Evolutionary conservation across 1,140 invertebrate species (phyloP).

Genomic region (Conus betulinus): DNA sequence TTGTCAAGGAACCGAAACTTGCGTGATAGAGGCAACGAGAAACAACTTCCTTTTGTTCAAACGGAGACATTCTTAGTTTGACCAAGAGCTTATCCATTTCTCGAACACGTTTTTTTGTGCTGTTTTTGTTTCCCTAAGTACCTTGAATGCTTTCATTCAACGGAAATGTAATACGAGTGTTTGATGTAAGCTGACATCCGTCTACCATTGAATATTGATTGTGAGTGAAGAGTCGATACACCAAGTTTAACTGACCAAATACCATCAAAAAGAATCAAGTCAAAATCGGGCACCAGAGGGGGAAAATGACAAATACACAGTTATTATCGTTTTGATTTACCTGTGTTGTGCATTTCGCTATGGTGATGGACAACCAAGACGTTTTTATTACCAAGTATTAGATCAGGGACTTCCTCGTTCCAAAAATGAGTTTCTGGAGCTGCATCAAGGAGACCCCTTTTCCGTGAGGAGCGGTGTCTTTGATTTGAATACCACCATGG

Average conservation of each 20-base stretch:
- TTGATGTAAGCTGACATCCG: no score
- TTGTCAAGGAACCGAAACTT: neutral
- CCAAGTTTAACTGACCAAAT: neutral
- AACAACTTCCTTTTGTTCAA: neutral
- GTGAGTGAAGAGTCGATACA: neutral
- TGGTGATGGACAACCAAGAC: neutral
- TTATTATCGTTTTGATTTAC: neutral
- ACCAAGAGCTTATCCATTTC: neutral
- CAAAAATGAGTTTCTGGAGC: neutral
- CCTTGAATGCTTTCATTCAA: neutral
- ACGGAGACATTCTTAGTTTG: neutral
- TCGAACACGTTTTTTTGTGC: neutral
- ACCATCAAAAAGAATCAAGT: neutral
- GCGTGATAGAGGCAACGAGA: neutral
- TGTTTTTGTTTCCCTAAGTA: neutral
- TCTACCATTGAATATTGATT: neutral
- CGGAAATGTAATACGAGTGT: no score
- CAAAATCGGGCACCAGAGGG: neutral
- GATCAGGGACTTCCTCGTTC: neutral
- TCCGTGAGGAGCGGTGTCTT: neutral
- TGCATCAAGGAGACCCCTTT: neutral
- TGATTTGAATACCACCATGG: slow-evolving; percentile 21
- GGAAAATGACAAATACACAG: neutral
- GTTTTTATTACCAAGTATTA: neutral
- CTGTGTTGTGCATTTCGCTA: neutral